Base-by-base conservation (phyloP, 1,140 invertebrate genomes). In the Ladona fulva region DNA sequence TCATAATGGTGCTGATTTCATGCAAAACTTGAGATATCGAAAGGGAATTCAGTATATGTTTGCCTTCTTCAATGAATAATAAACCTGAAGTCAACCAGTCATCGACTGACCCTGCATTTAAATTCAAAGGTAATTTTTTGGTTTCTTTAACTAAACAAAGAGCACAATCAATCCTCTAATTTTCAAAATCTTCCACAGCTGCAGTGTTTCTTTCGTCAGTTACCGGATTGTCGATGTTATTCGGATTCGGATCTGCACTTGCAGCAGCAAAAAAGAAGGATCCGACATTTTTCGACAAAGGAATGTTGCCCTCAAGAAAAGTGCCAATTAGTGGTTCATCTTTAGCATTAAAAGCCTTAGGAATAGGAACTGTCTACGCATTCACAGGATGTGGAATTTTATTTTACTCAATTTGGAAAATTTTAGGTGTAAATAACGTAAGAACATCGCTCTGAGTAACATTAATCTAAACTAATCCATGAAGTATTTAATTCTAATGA, bases 331-430 rank as follows among this genome's bases (percentile, higher is more conserved):
- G 90, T 79, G 95, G 95, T 22, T 89, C 90, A 7, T 87, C 90
- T 7, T 86, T 97, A 78, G 95, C 95, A 1, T 78, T 95, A 42
- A 85, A 93, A 83, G 96, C 96, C 0, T 86, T 98, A 1, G 92
- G 91, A 24, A 94, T 93, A 92, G 96, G 95, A 1, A 94, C 94
- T 6, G 81, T 96, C 0, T 96, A 95, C 85, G 93, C 96, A 0
- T 87, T 95, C 19, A 87, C 91, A 52, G 95, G 95, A 14, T 94
- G 94, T 80, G 89, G 93, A 16, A 82, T 94, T 74, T 85, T 97
- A 77, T 94, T 92, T 83, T 96, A 92, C 85, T 89, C 89, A 14
- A 90, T 97, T 78, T 97, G 95, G 94, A 97, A 97, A 87, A 81
- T 95, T 10, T 91, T 94, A 42, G 95, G 95, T 79, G 95, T 94